Conservation (phyloP, 2,888 invertebrate genomes). For the Euproctis similis region DNA sequence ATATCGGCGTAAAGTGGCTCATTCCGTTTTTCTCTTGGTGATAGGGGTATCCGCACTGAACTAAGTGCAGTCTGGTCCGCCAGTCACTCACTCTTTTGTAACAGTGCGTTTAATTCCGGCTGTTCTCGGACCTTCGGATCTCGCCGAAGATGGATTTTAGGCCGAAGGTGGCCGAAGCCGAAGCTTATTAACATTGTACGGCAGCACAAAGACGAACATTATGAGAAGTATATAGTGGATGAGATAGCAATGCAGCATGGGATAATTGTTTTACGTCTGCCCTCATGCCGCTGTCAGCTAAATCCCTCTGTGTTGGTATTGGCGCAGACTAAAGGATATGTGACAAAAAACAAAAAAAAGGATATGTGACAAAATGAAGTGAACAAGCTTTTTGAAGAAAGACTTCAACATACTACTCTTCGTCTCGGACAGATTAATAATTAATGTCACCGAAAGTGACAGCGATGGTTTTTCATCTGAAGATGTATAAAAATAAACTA, state of each 20-base stretch:
- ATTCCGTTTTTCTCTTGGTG: too few relatives aligned
- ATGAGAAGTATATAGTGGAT: neutral
- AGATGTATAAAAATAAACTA: conserved; percentile 12
- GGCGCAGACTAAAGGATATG: neutral
- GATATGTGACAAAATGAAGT: conserved; percentile 2
- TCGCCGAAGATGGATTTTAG: too few relatives aligned
- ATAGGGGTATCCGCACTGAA: too few relatives aligned
- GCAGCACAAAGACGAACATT: neutral
- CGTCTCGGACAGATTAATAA: neutral
- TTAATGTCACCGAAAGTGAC: neutral
- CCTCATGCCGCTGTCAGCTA: neutral
- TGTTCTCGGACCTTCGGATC: too few relatives aligned
- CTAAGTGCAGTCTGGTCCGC: too few relatives aligned
- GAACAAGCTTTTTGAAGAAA: conserved; percentile 11
- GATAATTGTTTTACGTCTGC: conserved; percentile 1
- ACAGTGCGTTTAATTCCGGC: too few relatives aligned
- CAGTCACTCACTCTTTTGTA: too few relatives aligned
- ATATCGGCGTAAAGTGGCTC: too few relatives aligned
- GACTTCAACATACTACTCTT: conserved; percentile 6
- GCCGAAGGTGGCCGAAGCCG: too few relatives aligned
- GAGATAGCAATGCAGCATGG: neutral
- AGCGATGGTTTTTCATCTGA: too few relatives aligned
- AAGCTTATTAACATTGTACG: neutral
- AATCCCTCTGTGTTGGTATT: conserved; percentile 1
- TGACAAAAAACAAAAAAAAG: conserved; percentile 1